Evolutionary conservation across 1,140 invertebrate genomes (phyloP).

Genomic region (Papilio polyxenes): DNA sequence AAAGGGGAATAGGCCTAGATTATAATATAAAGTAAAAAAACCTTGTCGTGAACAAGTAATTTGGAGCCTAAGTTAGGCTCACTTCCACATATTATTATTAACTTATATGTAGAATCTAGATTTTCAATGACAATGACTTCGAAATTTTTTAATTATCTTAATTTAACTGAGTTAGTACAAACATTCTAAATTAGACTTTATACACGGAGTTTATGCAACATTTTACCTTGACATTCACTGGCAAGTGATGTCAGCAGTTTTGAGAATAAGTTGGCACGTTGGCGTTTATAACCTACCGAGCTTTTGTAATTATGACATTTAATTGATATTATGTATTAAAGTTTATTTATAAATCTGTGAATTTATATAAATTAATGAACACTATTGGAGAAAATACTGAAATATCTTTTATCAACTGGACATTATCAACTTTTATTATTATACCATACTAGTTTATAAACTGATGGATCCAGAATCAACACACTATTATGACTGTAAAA

Average conservation of each 20-base stretch:
- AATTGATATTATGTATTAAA: background rate
- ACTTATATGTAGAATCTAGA: background rate
- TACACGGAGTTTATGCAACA: background rate
- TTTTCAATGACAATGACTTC: slow-evolving; percentile 51
- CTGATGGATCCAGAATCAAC: background rate
- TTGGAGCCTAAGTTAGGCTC: no score
- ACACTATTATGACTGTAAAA: background rate
- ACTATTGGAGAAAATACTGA: background rate
- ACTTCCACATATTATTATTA: no score
- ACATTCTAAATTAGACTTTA: slow-evolving; percentile 9
- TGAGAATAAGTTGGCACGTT: slow-evolving; percentile 14
- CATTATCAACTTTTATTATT: background rate
- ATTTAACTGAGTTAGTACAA: background rate
- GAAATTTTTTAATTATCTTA: slow-evolving; percentile 42
- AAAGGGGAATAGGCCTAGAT: no score
- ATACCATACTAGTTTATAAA: slow-evolving; percentile 1
- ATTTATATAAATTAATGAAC: background rate
- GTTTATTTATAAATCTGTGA: background rate
- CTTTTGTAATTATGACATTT: background rate
- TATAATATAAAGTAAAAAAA: no score
- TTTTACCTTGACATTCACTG: background rate
- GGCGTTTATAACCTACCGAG: background rate
- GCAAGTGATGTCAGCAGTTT: slow-evolving; percentile 3
- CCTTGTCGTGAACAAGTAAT: no score
- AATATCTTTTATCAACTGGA: background rate